Base-by-base conservation (phyloP, 2,113 vertebrate species). In the Nerophis lumbriciformis region DNA sequence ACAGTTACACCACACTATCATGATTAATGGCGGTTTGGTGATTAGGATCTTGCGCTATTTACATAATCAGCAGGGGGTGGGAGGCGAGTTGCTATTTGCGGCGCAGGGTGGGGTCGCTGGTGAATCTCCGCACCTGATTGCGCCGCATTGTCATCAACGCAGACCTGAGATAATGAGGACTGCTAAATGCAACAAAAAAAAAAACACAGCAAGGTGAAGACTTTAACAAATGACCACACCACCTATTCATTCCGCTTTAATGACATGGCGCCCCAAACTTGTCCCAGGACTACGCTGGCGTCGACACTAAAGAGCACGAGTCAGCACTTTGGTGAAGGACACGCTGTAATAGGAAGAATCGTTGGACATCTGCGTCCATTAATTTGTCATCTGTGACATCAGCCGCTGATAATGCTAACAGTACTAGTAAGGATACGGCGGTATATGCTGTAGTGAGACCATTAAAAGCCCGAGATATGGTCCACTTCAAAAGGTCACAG, bases 21-120 rank as follows among this genome's bases (percentile, higher is more conserved):
- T 85, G 86, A 90, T 85, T 86, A 84, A 88, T 87, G 82, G 44
- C 76, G 79, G 3, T 82, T 85, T 83, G 63, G 65, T 77, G 80
- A 76, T 76, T 63, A 58, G 66, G 65, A 79, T 84, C 73, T 83
- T 51, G 52, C 74, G 69, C 72, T 82, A 85, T 88, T 89, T 87
- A 80, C 76, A 80, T 82, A 78, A 83, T 85, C 80, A 76, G 68
- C 62, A 68, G 68, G 28, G 28, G 28, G 28, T 1, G 28, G 28
- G 28, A 53, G 54, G 73, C 71, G 72, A 81, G 81, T 60, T 60
- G 72, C 67, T 48, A 38, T 72, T 83, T 72, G 69, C 51, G 71
- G 51, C 21, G 6, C 48, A 10, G 49, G 36, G 42, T 45, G 42
- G 42, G 42, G 45, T 69, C 59, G 59, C 60, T 45, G 59, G 53